These are phyloP conservation scores for Parauchenoglanis ngamensis DNA, from an alignment of 2,797 vertebrate species.

Conservation along the genomic window DNA sequence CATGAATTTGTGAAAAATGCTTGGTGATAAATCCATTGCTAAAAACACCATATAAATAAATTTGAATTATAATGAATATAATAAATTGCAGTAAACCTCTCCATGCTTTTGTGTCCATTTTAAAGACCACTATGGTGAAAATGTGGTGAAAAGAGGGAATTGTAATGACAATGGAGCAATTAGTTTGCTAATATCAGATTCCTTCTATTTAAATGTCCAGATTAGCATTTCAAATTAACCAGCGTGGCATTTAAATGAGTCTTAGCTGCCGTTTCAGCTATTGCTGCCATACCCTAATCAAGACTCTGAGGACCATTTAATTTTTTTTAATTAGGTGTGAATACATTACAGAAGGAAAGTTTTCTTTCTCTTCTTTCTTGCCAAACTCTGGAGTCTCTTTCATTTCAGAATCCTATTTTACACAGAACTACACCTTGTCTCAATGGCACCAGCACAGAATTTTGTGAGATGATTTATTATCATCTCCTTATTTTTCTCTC, in stretches of 20 bases:
- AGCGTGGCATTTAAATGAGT: background rate
- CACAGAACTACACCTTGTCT: background rate
- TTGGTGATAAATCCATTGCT: background rate
- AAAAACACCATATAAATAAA: background rate
- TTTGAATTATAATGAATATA: background rate
- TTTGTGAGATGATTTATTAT: background rate
- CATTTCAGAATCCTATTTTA: background rate
- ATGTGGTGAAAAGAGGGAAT: background rate
- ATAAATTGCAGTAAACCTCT: background rate
- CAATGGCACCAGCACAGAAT: background rate
- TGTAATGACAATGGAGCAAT: background rate
- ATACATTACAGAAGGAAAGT: background rate
- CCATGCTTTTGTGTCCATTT: background rate
- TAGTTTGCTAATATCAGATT: background rate
- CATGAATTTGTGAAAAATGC: background rate
- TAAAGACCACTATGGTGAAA: background rate
- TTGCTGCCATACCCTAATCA: background rate
- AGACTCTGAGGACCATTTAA: background rate
- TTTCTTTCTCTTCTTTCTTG: background rate
- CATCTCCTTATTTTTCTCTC: background rate
- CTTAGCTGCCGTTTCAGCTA: background rate
- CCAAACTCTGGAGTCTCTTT: background rate
- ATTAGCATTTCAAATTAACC: conserved; percentile 4
- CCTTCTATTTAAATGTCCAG: background rate
- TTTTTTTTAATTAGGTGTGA: background rate